Percentiles rank a stretch among this genome's conserved stretches.
Conservation (phyloP, 2,113 vertebrate species). For the Trematocara variabile region DNA sequence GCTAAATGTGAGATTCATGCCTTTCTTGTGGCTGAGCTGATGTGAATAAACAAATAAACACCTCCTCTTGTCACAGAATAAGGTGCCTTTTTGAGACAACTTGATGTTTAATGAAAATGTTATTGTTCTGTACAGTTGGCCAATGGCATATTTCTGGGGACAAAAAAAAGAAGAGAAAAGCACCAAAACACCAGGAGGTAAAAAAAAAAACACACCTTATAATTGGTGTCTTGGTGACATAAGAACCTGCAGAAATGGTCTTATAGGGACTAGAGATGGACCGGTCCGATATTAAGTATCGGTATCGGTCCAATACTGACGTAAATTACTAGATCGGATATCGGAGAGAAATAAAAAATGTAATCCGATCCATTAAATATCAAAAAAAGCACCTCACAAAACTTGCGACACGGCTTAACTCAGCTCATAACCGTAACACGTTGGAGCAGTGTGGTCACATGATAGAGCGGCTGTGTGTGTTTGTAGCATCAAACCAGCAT, state of each 20-base stretch:
- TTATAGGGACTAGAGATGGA: neutral
- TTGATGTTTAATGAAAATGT: conserved; percentile 9
- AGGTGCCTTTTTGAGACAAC: neutral
- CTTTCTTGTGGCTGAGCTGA: neutral
- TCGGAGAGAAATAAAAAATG: no score
- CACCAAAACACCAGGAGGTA: neutral
- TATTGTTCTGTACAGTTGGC: neutral
- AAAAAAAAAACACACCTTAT: neutral
- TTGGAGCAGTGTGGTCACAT: no score
- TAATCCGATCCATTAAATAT: no score
- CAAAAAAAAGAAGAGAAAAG: neutral
- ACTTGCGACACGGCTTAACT: no score
- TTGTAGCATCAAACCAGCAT: no score
- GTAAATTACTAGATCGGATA: no score
- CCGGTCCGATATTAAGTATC: no score
- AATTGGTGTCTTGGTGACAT: neutral
- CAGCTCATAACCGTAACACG: no score
- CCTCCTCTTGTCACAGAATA: neutral
- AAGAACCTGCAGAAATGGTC: neutral
- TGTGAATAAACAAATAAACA: neutral
- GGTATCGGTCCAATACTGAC: no score
- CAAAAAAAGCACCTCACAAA: no score
- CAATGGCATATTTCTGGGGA: neutral
- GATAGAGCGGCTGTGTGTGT: no score
- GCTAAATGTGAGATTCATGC: neutral